phyloP scores from a whole-genome alignment of 1,140 invertebrate species.

The Aporrectodea caliginosa region DNA sequence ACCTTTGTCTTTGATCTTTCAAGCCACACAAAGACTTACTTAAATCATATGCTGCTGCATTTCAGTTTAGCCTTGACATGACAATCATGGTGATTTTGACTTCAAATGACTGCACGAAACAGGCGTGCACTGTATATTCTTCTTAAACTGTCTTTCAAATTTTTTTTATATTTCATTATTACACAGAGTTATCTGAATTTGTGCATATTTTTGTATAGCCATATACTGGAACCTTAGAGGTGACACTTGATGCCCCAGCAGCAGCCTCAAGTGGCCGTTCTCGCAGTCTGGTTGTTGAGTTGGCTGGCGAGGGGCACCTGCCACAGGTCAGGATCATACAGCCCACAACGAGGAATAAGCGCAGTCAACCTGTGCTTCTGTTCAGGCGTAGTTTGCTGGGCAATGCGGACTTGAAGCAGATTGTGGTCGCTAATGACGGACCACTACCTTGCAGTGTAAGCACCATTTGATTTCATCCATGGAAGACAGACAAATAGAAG shows the following conservation, averaged over 20 bases:
- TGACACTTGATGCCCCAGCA: slow-evolving; percentile 48
- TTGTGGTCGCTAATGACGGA: neutral
- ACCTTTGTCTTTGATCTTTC: no score
- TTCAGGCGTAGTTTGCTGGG: neutral
- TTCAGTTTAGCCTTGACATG: no score
- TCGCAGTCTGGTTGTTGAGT: slow-evolving; percentile 49
- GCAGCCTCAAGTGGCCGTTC: slow-evolving; percentile 39
- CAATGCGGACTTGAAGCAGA: neutral
- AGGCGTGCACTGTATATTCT: no score
- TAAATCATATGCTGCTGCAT: no score
- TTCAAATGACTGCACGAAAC: no score
- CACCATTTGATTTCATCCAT: no score
- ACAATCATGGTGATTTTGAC: no score
- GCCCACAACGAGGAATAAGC: slow-evolving; percentile 51
- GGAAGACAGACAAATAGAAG: no score
- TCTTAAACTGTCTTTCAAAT: no score
- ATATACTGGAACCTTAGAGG: slow-evolving; percentile 53
- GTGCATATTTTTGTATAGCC: slow-evolving; percentile 40
- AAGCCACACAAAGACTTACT: no score
- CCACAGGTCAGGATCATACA: slow-evolving; percentile 49
- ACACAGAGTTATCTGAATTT: no score
- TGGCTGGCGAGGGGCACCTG: slow-evolving; percentile 54
- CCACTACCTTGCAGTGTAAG: neutral
- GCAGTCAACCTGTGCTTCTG: neutral
- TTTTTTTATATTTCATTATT: no score